Conservation (phyloP, 2,113 vertebrate species). For the Lepus europaeus region DNA sequence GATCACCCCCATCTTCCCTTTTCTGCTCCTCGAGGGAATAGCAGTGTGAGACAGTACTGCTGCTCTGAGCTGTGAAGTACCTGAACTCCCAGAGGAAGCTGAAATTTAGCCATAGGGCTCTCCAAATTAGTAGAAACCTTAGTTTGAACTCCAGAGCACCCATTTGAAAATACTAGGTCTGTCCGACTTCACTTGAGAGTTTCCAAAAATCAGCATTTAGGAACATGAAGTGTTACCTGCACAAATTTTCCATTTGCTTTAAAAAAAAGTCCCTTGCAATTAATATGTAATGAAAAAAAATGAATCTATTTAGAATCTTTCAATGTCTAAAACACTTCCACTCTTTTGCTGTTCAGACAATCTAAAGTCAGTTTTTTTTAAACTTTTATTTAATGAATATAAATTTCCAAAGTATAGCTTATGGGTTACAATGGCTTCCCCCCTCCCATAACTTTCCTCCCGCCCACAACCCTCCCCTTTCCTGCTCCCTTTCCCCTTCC, state of each 20-base stretch:
- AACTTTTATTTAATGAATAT: too few species aligned
- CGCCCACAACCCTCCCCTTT: too few species aligned
- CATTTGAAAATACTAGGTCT: conserved; percentile 16
- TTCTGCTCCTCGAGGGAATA: not conserved
- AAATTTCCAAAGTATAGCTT: too few species aligned
- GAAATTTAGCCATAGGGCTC: conserved; percentile 17
- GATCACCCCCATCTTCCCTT: not conserved
- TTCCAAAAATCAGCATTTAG: conserved; percentile 49
- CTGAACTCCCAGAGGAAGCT: not conserved
- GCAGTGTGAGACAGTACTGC: not conserved
- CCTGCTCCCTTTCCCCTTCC: too few species aligned
- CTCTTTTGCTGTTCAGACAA: not conserved
- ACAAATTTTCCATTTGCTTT: conserved; percentile 11
- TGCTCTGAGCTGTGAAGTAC: not conserved
- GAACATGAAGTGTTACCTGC: not conserved
- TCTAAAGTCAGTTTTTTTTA: not conserved
- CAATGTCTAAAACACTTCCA: not conserved
- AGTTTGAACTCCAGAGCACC: not conserved
- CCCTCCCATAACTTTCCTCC: too few species aligned
- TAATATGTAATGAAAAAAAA: not conserved
- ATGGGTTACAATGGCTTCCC: too few species aligned
- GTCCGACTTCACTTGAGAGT: not conserved
- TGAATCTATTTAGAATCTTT: not conserved
- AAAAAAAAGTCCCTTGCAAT: not conserved
- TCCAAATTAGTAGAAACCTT: not conserved